phyloP scores from a whole-genome alignment of 2,797 vertebrate species.

The Orestias chungarensis region DNA sequence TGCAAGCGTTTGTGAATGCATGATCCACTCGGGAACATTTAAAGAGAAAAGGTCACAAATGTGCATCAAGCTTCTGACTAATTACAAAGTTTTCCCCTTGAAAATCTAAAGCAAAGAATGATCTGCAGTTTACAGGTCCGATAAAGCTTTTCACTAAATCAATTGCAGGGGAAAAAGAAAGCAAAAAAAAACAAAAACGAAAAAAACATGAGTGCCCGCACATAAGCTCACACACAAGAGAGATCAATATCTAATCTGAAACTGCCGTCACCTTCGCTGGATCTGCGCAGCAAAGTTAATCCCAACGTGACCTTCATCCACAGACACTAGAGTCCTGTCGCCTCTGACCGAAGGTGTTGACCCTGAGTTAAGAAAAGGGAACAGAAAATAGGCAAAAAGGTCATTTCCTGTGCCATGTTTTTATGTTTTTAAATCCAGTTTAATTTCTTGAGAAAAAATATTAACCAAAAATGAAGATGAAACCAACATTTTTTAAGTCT shows the following conservation, averaged over 20 bases:
- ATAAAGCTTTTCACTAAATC: slow-evolving; percentile 28
- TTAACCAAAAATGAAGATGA: not conserved
- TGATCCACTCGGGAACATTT: not conserved
- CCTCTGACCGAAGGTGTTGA: not conserved
- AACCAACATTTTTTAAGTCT: not conserved
- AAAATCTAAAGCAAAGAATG: slow-evolving; percentile 25
- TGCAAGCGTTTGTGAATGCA: not conserved
- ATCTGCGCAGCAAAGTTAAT: slow-evolving; percentile 50
- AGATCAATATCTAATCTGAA: slow-evolving; percentile 67
- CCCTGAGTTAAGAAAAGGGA: not conserved
- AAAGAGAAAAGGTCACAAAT: slow-evolving; percentile 13
- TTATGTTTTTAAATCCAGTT: not conserved
- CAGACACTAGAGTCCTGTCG: slow-evolving; percentile 6
- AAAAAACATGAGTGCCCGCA: slow-evolving; percentile 16
- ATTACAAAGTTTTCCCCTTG: slow-evolving; percentile 4
- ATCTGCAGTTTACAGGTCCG: slow-evolving; percentile 20
- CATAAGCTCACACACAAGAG: slow-evolving; percentile 5
- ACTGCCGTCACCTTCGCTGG: slow-evolving; percentile 51
- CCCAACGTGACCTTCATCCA: slow-evolving; percentile 39
- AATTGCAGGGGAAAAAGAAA: not conserved
- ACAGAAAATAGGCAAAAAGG: not conserved
- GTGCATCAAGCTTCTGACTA: slow-evolving; percentile 28
- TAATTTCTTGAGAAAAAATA: not conserved
- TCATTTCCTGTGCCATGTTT: not conserved
- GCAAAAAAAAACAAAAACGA: slow-evolving; percentile 9